A percentile compares a stretch with the other conserved stretches of the same genome.
These are phyloP conservation scores for Coecobrya sp. DNA, from an alignment of 2,888 invertebrate genomes.

Conservation along the genomic window DNA sequence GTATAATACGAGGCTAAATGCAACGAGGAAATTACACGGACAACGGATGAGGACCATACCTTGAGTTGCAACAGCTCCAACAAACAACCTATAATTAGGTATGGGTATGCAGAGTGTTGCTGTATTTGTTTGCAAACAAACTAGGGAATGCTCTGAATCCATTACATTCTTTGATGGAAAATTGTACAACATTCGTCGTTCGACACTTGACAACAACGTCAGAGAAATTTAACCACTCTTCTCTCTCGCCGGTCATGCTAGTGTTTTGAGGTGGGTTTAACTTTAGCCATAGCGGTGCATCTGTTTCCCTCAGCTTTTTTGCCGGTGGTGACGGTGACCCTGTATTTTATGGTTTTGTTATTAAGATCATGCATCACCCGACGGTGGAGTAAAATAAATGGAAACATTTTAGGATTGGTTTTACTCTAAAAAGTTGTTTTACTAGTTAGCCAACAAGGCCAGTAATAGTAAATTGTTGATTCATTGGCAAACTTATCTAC, in stretches of 20 bases:
- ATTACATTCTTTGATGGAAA: slow-evolving; percentile 20
- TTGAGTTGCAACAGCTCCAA: slow-evolving; percentile 7
- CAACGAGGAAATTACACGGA: background rate
- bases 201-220: slow-evolving; percentile 19
- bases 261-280: background rate
- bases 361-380: background rate
- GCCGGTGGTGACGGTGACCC: background rate
- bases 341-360: background rate
- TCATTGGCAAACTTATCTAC: slow-evolving; percentile 44
- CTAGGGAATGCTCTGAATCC: background rate
- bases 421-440: background rate
- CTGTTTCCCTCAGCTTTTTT: background rate
- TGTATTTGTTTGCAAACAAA: slow-evolving; percentile 56
- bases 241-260: too few species aligned
- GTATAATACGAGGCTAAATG: background rate
- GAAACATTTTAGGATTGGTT: background rate
- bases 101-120: background rate
- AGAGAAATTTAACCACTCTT: background rate
- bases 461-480: slow-evolving; percentile 48
- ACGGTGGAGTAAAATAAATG: background rate
- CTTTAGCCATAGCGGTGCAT: background rate
- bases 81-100: slow-evolving; percentile 44
- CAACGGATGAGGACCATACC: background rate
- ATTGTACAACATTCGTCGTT: background rate
- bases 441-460: slow-evolving; percentile 26